A percentile compares a stretch with the other conserved stretches of the same genome.
Conservation (phyloP, 2,888 invertebrate species). For the Chydorus sphaericus region DNA sequence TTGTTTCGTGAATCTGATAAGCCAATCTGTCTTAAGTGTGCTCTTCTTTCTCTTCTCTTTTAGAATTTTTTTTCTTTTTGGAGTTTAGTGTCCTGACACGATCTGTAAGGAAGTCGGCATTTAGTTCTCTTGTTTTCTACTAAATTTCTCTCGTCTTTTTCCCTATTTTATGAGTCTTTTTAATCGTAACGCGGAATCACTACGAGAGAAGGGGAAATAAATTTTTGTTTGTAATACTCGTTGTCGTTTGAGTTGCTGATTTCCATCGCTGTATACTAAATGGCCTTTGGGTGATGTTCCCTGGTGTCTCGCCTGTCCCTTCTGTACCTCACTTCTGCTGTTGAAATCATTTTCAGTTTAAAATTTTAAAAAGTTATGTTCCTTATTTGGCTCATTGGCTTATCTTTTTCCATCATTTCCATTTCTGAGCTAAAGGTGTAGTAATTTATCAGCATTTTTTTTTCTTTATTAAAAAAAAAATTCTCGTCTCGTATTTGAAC, state of each 20-base stretch:
- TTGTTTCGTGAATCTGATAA: slow-evolving; percentile 6
- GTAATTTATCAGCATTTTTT: not conserved
- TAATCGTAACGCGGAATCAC: slow-evolving; percentile 8
- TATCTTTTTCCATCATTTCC: not conserved
- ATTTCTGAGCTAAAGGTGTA: slow-evolving; percentile 1
- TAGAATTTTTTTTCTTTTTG: slow-evolving; percentile 2
- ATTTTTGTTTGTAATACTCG: not conserved
- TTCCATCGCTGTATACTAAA: slow-evolving; percentile 6
- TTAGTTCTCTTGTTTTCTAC: not conserved
- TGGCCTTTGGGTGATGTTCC: not conserved
- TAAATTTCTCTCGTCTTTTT: slow-evolving; percentile 3
- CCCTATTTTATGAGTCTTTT: not conserved
- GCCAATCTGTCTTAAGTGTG: slow-evolving; percentile 1
- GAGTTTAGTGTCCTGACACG: not conserved
- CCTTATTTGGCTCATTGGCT: not conserved
- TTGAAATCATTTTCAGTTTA: slow-evolving; percentile 1
- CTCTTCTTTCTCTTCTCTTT: not conserved
- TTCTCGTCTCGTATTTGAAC: not conserved
- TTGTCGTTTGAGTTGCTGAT: not conserved
- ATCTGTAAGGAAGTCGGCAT: slow-evolving; percentile 1
- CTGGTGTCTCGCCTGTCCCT: slow-evolving; percentile 1
- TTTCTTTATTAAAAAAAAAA: slow-evolving; percentile 1
- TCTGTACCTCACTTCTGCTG: not conserved
- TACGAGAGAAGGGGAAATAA: not conserved
- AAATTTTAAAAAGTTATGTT: not conserved